phyloP scores from a whole-genome alignment of 2,797 vertebrate genomes.

The Brachymystax lenok region DNA sequence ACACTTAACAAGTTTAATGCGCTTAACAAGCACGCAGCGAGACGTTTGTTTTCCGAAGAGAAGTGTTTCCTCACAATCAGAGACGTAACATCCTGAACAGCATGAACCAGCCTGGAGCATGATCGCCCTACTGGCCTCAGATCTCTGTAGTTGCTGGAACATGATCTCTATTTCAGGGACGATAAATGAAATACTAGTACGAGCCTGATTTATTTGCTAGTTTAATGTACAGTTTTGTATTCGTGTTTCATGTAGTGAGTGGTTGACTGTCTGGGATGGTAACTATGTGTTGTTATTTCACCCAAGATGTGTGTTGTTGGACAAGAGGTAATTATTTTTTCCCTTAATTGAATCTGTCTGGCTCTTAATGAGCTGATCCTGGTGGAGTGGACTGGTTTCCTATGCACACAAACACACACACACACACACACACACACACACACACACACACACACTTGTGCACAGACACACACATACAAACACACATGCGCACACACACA shows the following conservation, averaged over 20 bases:
- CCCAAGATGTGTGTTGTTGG: slow-evolving; percentile 37
- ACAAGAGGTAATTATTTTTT: slow-evolving; percentile 60
- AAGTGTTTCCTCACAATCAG: slow-evolving; percentile 30
- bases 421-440: slow-evolving; percentile 11
- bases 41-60: slow-evolving; percentile 61
- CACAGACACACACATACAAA: slow-evolving; percentile 2
- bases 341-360: slow-evolving; percentile 72
- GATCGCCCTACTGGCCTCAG: not conserved
- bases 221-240: slow-evolving; percentile 20
- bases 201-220: slow-evolving; percentile 25
- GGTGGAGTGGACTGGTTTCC: slow-evolving; percentile 68
- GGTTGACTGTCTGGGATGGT: slow-evolving; percentile 26
- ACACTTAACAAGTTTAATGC: slow-evolving; percentile 43
- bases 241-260: slow-evolving; percentile 37
- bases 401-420: slow-evolving; percentile 36
- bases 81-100: slow-evolving; percentile 59
- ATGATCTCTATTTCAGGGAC: not conserved
- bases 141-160: not conserved
- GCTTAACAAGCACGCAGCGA: slow-evolving; percentile 47
- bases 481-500: slow-evolving; percentile 1
- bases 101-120: slow-evolving; percentile 2
- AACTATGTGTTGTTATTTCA: slow-evolving; percentile 13
- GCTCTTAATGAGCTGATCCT: slow-evolving; percentile 64
- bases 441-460: not conserved
- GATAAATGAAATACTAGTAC: slow-evolving; percentile 6